Evolutionary conservation across 2,113 vertebrate genomes (phyloP), one percentile per base, ranked within the genome.

Genomic region (Nymphicus hollandicus): DNA sequence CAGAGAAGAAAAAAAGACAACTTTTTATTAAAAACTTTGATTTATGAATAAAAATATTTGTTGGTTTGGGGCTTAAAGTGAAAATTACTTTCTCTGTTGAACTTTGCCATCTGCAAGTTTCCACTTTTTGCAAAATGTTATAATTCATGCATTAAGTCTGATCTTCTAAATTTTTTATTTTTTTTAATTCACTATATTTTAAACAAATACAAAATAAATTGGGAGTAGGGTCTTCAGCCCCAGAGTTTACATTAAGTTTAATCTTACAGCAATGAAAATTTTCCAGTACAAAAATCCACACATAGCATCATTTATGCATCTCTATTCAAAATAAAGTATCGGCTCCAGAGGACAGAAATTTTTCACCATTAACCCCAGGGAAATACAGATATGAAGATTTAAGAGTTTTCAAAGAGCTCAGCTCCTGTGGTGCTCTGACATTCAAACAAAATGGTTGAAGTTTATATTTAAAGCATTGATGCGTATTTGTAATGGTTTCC

Each of bases 171-270:
- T 27, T 27, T 74, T 44, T 28, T 0, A 0, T 11, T 5, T 44
- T 63, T 53, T 49, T 50, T 6, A 6, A 58, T 18, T 77, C 12
- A 29, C 12, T 44, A 0, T 11, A 19, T 63, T 78, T 89, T 55
- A 63, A 90, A 58, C 41, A 58, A 24, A 64, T 10, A 79, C 6
- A 64, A 70, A 58, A 49, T 70, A 25, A 58, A n/a, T 7, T 46
- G 2, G 3, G 12, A 83, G 9, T 17, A 2, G 43, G 19, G 1
- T 63, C n/a, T 78, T 58, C 25, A 1, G 3, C 7, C 8, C 2
- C 28, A 46, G 5, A 72, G 10, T 69, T 89, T n/a, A 68, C 17
- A 39, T 9, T 47, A 77, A 28, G 6, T 44, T 44, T 44, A 47
- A 61, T 5, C 23, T 44, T 44, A 81, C 2, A 89, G 23, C 35